Evolutionary conservation across 1,140 invertebrate genomes (phyloP).

Genomic region (Caenorhabditis latens): DNA sequence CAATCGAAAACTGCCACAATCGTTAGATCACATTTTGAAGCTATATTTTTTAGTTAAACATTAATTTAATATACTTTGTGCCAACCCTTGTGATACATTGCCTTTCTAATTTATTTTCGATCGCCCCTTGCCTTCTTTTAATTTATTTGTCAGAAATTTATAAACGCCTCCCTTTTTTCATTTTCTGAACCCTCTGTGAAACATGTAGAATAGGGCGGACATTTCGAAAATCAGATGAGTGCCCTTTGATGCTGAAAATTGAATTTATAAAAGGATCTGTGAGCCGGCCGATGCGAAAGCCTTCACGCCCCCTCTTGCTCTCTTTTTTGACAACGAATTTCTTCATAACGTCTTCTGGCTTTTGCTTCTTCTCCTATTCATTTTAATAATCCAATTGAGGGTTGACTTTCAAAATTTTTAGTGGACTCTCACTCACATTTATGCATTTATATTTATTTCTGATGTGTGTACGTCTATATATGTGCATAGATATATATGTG

Average conservation of each 20-base stretch:
- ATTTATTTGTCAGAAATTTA: neutral
- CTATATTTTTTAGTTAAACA: constrained; percentile 61
- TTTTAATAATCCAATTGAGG: neutral
- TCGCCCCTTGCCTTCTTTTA: neutral
- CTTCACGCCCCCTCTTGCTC: neutral
- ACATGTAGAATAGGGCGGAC: neutral
- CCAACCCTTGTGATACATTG: constrained; percentile 17
- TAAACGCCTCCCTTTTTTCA: constrained; percentile 12
- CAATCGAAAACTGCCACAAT: constrained; percentile 56
- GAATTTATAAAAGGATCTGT: constrained; percentile 21
- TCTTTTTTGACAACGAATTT: neutral
- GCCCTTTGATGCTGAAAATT: constrained; percentile 47
- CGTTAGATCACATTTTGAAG: constrained; percentile 67
- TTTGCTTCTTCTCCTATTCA: neutral
- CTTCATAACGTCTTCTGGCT: neutral
- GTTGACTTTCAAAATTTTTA: neutral
- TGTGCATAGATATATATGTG: neutral
- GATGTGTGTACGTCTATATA: neutral
- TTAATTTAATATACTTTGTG: neutral
- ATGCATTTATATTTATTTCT: neutral
- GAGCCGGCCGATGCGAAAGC: neutral
- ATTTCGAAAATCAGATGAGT: constrained; percentile 40
- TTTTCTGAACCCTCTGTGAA: neutral
- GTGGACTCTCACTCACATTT: neutral
- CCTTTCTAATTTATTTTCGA: neutral